Evolutionary conservation across 2,113 vertebrate genomes (phyloP).

Genomic region (Abramis brama): DNA sequence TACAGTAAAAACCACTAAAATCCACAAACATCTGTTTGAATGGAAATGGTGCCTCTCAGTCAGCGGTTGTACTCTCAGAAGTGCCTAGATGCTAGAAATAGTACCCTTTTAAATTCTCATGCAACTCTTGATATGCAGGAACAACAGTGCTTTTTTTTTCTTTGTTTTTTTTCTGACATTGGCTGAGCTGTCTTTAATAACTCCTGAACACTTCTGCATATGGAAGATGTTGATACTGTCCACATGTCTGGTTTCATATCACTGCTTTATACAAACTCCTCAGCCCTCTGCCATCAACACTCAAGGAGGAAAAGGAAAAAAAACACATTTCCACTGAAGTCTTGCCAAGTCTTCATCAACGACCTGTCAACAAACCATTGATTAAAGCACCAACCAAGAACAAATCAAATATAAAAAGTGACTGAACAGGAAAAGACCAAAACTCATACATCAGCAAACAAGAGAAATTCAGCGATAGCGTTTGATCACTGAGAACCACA

Average conservation of each 20-base stretch:
- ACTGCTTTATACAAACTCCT: conserved; percentile 40
- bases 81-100: background rate
- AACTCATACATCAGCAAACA: conserved; percentile 52
- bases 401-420: conserved; percentile 43
- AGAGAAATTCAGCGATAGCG: conserved; percentile 40
- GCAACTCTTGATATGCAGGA: conserved; percentile 25
- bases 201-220: conserved; percentile 25
- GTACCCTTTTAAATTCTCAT: conserved; percentile 1
- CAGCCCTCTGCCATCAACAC: conserved; percentile 35
- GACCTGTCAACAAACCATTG: conserved; percentile 45
- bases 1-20: background rate
- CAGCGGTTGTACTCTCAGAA: conserved; percentile 17
- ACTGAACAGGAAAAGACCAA: conserved; percentile 41
- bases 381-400: conserved; percentile 51
- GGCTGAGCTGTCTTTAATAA: conserved; percentile 29
- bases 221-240: conserved; percentile 34
- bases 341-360: conserved; percentile 47
- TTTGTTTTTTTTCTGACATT: background rate
- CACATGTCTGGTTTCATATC: conserved; percentile 42
- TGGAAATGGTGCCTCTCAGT: background rate
- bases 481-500: conserved; percentile 48
- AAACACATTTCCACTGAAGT: conserved; percentile 40
- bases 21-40: background rate
- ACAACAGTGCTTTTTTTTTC: background rate
- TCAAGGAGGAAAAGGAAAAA: background rate